Base-by-base conservation (phyloP, 2,797 vertebrate species). In the Coranthus polyacanthus region DNA sequence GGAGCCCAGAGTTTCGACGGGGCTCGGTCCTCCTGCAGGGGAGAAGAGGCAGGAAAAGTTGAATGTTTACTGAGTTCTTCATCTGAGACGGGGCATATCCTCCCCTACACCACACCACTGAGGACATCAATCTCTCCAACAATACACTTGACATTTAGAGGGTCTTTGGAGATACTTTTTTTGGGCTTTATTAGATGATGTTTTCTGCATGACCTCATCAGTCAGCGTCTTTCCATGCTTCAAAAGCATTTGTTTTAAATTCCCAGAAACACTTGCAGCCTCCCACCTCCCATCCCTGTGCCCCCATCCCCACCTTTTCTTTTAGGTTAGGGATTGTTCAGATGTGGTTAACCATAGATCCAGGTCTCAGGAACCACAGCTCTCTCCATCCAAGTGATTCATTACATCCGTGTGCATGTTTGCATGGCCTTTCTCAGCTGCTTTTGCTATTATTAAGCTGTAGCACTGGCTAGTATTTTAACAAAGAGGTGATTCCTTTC, bases 281-380 rank as follows among this genome's bases (percentile, higher is more conserved):
- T 17, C 12, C 55, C 15, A 21, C 45, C 50, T 17, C 12, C 55
- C 15, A 21, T 44, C 54, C 46, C 29, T 29, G 1, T 22, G 29
- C 61, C 72, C 79, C 72, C 55, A 10, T 63, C 68, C 38, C 71
- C 72, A 75, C 65, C 78, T 75, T 73, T 79, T 77, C 38, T 72
- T 80, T 68, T 73, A 41, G 52, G 74, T 73, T 66, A 37, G 64
- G 63, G 59, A 59, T 67, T 20, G 34, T 61, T 89, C 72, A 82
- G 84, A 89, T 89, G 87, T 86, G 85, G 90, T 90, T 85, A 83
- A 91, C 79, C 79, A 24, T 64, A 78, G 82, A 85, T 91, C 79
- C 68, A 85, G 79, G 71, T 84, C 79, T 78, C 69, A 63, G 75
- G 71, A 85, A 77, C 75, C 47, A 3, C 78, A 76, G 53, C 53